A percentile compares a stretch with the other conserved stretches of the same genome.
These are phyloP conservation scores for Drosophila orosa DNA, from an alignment of 1,140 invertebrate species.

Conservation along the genomic window DNA sequence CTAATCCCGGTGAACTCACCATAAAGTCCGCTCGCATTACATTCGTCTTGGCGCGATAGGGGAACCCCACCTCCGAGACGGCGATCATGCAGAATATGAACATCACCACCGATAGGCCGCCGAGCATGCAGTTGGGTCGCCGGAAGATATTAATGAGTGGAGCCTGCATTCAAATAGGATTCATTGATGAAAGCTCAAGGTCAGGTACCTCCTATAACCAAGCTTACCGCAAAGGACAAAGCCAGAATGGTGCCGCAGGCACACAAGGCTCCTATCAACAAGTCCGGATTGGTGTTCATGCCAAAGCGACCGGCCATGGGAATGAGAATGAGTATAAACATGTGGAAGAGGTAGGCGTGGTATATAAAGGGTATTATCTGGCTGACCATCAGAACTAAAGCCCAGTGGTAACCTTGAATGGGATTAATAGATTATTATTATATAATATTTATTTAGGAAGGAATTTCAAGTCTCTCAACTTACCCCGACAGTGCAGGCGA, in stretches of 20 bases:
- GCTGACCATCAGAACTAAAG: slow-evolving; percentile 85
- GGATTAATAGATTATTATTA: neutral
- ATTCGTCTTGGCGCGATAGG: slow-evolving; percentile 88
- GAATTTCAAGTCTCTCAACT: neutral
- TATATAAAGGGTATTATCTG: slow-evolving; percentile 84
- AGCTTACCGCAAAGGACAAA: slow-evolving; percentile 70
- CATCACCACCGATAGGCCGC: slow-evolving; percentile 83
- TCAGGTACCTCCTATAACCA: too few species aligned
- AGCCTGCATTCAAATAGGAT: slow-evolving; percentile 28
- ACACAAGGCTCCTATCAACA: slow-evolving; percentile 85
- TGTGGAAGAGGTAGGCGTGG: slow-evolving; percentile 87
- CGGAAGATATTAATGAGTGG: slow-evolving; percentile 70
- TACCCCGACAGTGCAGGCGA: slow-evolving; percentile 73
- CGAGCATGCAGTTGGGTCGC: slow-evolving; percentile 80
- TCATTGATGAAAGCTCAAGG: neutral
- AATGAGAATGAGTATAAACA: slow-evolving; percentile 88
- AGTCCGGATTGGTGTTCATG: slow-evolving; percentile 86
- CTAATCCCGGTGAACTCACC: slow-evolving; percentile 82
- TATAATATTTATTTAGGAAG: too few species aligned
- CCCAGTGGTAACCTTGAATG: slow-evolving; percentile 85
- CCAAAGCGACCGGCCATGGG: slow-evolving; percentile 89
- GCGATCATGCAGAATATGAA: slow-evolving; percentile 85
- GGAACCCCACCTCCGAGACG: slow-evolving; percentile 90
- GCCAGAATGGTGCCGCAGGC: slow-evolving; percentile 79
- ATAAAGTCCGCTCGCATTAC: slow-evolving; percentile 88